phyloP scores from a whole-genome alignment of 1,140 invertebrate genomes.

The Caerostris darwini region DNA sequence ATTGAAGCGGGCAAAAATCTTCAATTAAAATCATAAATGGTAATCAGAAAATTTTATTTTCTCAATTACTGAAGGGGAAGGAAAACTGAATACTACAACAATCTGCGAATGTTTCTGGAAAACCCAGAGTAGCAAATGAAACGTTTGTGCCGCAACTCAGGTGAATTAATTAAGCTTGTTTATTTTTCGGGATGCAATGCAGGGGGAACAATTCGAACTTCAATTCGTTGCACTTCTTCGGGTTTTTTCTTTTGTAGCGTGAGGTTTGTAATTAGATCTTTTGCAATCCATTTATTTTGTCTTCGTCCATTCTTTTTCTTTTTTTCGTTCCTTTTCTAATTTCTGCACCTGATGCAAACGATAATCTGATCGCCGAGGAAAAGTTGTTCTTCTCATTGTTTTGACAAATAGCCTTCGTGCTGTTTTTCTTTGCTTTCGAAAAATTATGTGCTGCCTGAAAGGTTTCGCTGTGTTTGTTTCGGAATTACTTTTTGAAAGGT shows the following conservation, averaged over 20 bases:
- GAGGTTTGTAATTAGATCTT: conserved; percentile 52
- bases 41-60: conserved; percentile 38
- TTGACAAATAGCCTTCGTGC: background rate
- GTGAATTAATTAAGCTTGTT: conserved; percentile 66
- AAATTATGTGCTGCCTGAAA: too few species aligned
- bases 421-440: too few species aligned
- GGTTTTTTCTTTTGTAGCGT: background rate
- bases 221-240: background rate
- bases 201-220: background rate
- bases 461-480: too few species aligned
- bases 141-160: conserved; percentile 4
- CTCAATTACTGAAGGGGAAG: background rate
- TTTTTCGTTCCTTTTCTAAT: background rate
- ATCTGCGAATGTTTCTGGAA: background rate
- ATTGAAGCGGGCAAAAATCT: background rate
- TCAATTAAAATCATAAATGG: background rate
- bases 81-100: background rate
- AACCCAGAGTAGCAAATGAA: background rate
- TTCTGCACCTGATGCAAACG: background rate
- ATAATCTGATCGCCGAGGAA: background rate
- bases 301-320: background rate
- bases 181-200: conserved; percentile 27
- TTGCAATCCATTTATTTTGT: conserved; percentile 31
- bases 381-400: background rate
- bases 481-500: too few species aligned